phyloP scores from a whole-genome alignment of 2,797 vertebrate species.

The Rhynchonycteris naso region DNA sequence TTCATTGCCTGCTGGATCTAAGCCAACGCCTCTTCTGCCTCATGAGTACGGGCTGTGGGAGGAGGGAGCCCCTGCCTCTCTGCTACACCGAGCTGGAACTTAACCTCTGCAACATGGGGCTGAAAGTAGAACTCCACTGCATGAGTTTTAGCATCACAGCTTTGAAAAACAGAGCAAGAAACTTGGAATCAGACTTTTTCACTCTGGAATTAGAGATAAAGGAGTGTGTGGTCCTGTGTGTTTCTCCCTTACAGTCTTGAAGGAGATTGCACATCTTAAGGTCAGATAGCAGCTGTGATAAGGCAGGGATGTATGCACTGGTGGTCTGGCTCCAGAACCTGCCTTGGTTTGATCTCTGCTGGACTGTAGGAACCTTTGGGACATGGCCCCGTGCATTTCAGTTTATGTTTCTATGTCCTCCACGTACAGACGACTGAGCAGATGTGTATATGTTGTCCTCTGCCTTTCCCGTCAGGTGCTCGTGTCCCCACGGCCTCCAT shows the following conservation, averaged over 20 bases:
- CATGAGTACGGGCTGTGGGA: neutral
- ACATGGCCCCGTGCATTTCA: neutral
- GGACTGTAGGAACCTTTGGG: neutral
- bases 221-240: neutral
- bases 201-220: neutral
- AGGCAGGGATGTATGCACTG: neutral
- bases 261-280: neutral
- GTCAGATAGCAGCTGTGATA: neutral
- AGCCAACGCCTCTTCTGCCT: neutral
- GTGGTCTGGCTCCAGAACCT: neutral
- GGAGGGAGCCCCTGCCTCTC: neutral
- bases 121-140: neutral
- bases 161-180: neutral
- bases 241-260: neutral
- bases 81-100: neutral
- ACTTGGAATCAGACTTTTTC: constrained; percentile 1
- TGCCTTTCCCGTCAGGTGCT: constrained; percentile 3
- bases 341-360: neutral
- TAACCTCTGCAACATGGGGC: neutral
- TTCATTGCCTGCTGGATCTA: neutral
- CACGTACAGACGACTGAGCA: neutral
- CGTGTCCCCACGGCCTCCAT: neutral
- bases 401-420: neutral
- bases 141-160: neutral
- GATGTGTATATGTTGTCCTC: neutral